These are phyloP conservation scores for Xiphophorus hellerii DNA, from an alignment of 2,113 vertebrate species.

Conservation along the genomic window DNA sequence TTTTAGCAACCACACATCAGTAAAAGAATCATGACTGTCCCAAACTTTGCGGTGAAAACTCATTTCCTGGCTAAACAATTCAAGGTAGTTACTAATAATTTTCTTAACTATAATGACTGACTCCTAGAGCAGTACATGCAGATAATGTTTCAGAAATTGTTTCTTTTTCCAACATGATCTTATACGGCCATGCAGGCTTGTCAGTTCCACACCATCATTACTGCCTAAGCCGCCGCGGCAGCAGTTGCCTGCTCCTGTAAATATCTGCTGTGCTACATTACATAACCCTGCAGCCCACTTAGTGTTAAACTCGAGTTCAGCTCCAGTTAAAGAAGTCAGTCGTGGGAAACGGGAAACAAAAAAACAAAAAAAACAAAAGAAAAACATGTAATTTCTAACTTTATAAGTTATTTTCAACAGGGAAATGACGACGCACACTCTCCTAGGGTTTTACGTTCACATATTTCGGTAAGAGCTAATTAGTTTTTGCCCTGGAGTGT, in stretches of 20 bases:
- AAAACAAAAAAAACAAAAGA: background rate
- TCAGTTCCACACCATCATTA: constrained; percentile 3
- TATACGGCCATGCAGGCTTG: background rate
- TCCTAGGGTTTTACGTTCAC: background rate
- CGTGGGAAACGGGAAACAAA: background rate
- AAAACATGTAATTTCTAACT: background rate
- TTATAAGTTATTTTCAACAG: background rate
- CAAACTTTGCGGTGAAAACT: background rate
- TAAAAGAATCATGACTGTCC: too few species aligned
- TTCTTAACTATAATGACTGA: background rate
- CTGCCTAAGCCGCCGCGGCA: background rate
- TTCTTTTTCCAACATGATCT: background rate
- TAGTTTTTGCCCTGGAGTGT: background rate
- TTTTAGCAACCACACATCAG: background rate
- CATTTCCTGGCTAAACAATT: background rate
- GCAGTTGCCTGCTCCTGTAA: background rate
- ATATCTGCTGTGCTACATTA: background rate
- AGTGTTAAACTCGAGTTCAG: background rate
- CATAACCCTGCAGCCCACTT: background rate
- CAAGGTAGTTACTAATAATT: background rate
- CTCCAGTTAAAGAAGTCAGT: constrained; percentile 7
- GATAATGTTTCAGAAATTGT: background rate
- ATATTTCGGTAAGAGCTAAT: constrained; percentile 5
- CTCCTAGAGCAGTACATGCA: background rate
- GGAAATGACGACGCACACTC: background rate